Conservation (phyloP, 2,888 invertebrate species). For the Tenthredo livida region DNA sequence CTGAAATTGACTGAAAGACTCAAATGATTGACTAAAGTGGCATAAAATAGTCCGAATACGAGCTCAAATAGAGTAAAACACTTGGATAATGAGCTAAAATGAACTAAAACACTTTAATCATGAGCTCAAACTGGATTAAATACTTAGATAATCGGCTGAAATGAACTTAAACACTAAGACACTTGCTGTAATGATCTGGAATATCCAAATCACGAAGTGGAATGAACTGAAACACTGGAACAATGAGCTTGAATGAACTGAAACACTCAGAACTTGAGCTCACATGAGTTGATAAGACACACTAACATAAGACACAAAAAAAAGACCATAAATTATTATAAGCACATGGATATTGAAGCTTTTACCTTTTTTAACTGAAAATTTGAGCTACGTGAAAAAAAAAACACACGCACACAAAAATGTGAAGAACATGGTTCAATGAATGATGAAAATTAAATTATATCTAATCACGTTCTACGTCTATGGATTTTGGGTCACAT, state of each 20-base stretch:
- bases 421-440: not conserved
- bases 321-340: not conserved
- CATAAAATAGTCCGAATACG: not conserved
- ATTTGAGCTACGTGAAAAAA: not conserved
- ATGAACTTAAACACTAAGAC: not conserved
- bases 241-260: not conserved
- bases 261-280: not conserved
- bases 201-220: not conserved
- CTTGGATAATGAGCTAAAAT: not conserved
- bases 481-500: not conserved
- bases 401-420: too few species aligned
- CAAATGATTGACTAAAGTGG: not conserved
- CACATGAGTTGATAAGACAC: not conserved
- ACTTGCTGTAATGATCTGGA: too few species aligned
- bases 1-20: not conserved
- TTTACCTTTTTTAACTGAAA: not conserved
- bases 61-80: not conserved
- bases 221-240: not conserved
- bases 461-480: not conserved
- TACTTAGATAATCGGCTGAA: not conserved
- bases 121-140: not conserved
- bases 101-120: not conserved
- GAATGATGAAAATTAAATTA: not conserved
- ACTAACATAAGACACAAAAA: not conserved
- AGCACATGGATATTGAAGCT: not conserved